Base-by-base conservation (phyloP, 2,113 vertebrate genomes). In the Oophaga pumilio region DNA sequence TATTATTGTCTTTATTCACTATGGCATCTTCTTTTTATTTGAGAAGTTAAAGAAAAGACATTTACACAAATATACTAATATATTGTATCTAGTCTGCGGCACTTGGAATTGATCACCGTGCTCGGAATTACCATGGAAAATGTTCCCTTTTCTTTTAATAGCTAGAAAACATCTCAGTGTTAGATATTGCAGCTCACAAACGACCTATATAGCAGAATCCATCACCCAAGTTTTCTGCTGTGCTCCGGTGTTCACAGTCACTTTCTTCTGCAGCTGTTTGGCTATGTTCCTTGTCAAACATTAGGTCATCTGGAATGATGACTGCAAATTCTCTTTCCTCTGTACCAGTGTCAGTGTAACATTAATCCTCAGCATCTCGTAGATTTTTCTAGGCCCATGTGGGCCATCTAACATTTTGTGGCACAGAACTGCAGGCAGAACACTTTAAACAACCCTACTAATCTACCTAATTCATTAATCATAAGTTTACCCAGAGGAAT, bases 381-480 rank as follows among this genome's bases (percentile, higher is more conserved):
- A 85, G 43, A 77, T 43, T 20, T 74, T 52, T 64, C 24, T 15
- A 26, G 73, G 14, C 84, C 84, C 56, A 62, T 85, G 83, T 76
- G 57, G 57, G 43, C 59, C 60, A 76, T 76, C 69, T 85, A 76
- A 76, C 84, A 77, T 28, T 52, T 82, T 85, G 52, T 85, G 84
- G 71, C 84, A 76, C 50, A 64, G 43, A 85, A 76, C 57, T 52
- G 43, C 57, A 77, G 28, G 57, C 73, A 77, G 73, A 76, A 85
- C 83, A 56, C 69, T 64, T 77, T 28, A 53, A 76, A 76, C 80
- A 82, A 60, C 59, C 73, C 84, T 57, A 76, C 56, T 76, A 77
- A 76, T 85, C 56, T 85, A 52, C 73, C 73, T 64, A 76, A 85
- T 62, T 77, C 73, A 85, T 85, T 76, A 76, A 85, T 85, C 84